Base-by-base conservation (phyloP, 2,113 vertebrate genomes). In the Arothron firmamentum region DNA sequence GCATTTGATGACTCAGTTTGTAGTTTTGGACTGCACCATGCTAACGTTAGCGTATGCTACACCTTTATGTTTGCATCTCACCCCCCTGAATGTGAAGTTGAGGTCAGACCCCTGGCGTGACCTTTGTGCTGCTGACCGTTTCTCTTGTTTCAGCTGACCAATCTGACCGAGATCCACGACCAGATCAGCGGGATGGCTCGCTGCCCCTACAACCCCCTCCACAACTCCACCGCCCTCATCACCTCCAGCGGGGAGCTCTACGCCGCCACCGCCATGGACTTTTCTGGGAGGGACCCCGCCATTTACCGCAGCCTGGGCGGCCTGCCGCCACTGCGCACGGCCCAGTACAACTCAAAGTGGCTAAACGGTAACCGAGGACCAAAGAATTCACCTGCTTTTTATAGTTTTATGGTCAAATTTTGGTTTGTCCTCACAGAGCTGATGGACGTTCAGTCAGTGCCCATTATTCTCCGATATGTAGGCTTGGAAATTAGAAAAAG, bases 341-440 rank as follows among this genome's bases (percentile, higher is more conserved):
- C 96, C 0, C 96, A 99, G 78, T 99, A 99, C 90, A 99, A 99
- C 89, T 99, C 96, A 70, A 98, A 98, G 66, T 99, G 96, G 96
- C 93, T 99, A 56, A 98, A 99, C 19, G 96, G 96, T 98, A 90
- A 48, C 88, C 25, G 6, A 28, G 25, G 25, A 28, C 25, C 25
- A 5, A 28, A 28, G 5, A 28, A 28, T 28, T 28, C 25, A 28
- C 25, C 25, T 28, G 4, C 6, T 2, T 28, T 28, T 28, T 28
- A 28, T 28, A 28, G 42, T 16, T 65, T 21, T 50, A 38, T 0
- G 12, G 34, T 12, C 8, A 38, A 38, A 38, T 38, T 38, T 12
- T 2, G 34, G 11, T 38, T 38, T 38, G 34, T 10, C 2, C 10
- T 38, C 34, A 38, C 34, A 38, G 10, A 38, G 34, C 34, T 38